These are phyloP conservation scores for Limnephilus marmoratus DNA, from an alignment of 2,888 invertebrate species.

Conservation along the genomic window DNA sequence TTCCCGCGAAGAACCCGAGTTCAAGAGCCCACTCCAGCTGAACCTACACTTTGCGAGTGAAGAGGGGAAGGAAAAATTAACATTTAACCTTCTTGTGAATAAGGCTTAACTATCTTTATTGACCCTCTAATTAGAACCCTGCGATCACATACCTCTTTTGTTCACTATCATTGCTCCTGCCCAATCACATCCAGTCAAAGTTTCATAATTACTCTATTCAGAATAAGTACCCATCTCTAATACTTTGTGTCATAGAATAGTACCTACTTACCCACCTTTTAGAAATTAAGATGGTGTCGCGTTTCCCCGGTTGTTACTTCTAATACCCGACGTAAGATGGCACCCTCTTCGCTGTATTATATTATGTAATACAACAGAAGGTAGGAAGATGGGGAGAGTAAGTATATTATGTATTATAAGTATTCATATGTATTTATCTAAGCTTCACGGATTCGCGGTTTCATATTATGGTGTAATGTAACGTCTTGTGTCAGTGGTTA, in stretches of 20 bases:
- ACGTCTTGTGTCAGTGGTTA: not conserved
- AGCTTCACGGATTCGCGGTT: slow-evolving; percentile 48
- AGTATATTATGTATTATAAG: slow-evolving; percentile 9
- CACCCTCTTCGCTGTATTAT: slow-evolving; percentile 6
- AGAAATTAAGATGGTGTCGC: not conserved
- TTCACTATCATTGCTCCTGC: too few relatives aligned
- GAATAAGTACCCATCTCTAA: not conserved
- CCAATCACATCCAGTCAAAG: not conserved
- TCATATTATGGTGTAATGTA: slow-evolving; percentile 9
- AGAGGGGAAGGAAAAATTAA: too few relatives aligned
- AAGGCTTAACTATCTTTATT: too few relatives aligned
- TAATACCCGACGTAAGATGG: slow-evolving; percentile 21
- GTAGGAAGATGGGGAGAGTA: not conserved
- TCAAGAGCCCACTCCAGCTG: too few relatives aligned
- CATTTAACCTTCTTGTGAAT: too few relatives aligned
- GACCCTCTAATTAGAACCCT: too few relatives aligned
- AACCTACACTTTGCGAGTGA: too few relatives aligned
- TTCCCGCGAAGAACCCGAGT: too few relatives aligned
- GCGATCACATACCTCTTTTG: too few relatives aligned
- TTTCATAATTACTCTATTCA: not conserved
- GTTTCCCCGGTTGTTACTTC: slow-evolving; percentile 9
- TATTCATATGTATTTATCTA: slow-evolving; percentile 6
- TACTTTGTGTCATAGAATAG: not conserved
- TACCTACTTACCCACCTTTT: not conserved
- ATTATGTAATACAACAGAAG: not conserved